Conservation (phyloP, 2,797 vertebrate species). For the Yasuhikotakia modesta region DNA sequence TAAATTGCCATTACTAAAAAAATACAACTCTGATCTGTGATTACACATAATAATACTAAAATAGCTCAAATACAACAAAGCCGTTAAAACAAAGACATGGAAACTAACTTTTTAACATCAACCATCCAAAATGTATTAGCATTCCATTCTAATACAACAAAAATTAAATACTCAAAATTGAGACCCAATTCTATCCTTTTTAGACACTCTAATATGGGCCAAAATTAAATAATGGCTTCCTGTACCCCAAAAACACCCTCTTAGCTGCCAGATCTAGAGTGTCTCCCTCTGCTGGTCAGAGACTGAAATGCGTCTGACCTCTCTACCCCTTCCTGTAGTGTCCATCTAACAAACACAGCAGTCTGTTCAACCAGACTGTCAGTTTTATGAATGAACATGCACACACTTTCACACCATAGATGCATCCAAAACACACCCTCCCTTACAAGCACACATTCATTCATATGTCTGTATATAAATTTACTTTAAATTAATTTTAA, state of each 20-base stretch:
- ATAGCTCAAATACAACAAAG: no score
- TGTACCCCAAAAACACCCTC: not conserved
- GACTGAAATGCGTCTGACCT: conserved; percentile 69
- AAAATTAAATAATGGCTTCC: not conserved
- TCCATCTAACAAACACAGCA: conserved; percentile 73
- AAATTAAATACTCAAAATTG: no score
- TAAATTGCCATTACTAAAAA: no score
- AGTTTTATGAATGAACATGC: conserved; percentile 34
- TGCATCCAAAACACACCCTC: not conserved
- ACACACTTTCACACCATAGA: not conserved
- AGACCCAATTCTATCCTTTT: no score
- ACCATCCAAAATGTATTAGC: no score
- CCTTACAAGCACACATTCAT: not conserved
- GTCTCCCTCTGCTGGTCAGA: conserved; percentile 71
- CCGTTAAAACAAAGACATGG: no score
- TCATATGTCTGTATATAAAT: not conserved
- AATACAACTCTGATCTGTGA: no score
- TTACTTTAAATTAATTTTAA: not conserved
- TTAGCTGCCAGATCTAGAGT: conserved; percentile 23
- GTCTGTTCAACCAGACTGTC: conserved; percentile 65
- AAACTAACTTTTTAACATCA: no score
- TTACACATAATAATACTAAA: no score
- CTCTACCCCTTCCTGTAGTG: conserved; percentile 51
- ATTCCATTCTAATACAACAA: no score
- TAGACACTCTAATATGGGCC: not conserved